Percentiles rank a stretch among this genome's conserved stretches.
These are phyloP conservation scores for Balaenoptera acutorostrata DNA, from an alignment of 2,113 vertebrate genomes.

Conservation along the genomic window DNA sequence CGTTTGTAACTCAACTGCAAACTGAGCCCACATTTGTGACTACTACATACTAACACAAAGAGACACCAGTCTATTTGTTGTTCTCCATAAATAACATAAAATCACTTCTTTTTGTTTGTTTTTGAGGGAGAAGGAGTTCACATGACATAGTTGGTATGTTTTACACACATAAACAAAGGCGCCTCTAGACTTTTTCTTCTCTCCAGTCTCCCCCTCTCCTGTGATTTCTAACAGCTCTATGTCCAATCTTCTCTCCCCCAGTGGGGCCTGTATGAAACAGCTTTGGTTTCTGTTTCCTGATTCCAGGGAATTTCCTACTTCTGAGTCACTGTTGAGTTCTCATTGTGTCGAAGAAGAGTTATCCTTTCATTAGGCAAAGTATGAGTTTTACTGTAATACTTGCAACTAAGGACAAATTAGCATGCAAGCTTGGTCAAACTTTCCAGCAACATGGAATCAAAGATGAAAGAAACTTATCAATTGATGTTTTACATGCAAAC, in stretches of 20 bases:
- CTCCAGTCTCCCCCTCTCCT: background rate
- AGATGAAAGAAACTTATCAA: conserved; percentile 76
- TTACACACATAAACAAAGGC: background rate
- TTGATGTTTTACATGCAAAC: conserved; percentile 82
- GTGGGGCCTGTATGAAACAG: background rate
- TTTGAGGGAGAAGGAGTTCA: background rate
- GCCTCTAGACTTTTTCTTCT: background rate
- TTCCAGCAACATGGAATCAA: conserved; percentile 80
- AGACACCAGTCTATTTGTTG: background rate
- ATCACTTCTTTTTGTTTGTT: background rate
- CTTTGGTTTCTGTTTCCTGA: background rate
- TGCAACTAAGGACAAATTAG: conserved; percentile 80
- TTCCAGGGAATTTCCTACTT: conserved; percentile 53
- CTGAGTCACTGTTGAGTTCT: conserved; percentile 78
- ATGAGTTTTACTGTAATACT: conserved; percentile 77
- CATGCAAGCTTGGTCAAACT: conserved; percentile 80
- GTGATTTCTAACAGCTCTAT: background rate
- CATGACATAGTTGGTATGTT: background rate
- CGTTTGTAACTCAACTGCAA: background rate
- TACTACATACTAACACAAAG: background rate
- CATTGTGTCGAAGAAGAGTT: conserved; percentile 78
- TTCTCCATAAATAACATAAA: background rate
- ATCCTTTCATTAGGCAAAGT: conserved; percentile 79
- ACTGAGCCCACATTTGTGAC: background rate
- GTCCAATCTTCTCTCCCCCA: background rate